Evolutionary conservation across 2,888 invertebrate genomes (phyloP), one percentile per base, ranked within the genome.

Genomic region (Oxycera nigricornis): DNA sequence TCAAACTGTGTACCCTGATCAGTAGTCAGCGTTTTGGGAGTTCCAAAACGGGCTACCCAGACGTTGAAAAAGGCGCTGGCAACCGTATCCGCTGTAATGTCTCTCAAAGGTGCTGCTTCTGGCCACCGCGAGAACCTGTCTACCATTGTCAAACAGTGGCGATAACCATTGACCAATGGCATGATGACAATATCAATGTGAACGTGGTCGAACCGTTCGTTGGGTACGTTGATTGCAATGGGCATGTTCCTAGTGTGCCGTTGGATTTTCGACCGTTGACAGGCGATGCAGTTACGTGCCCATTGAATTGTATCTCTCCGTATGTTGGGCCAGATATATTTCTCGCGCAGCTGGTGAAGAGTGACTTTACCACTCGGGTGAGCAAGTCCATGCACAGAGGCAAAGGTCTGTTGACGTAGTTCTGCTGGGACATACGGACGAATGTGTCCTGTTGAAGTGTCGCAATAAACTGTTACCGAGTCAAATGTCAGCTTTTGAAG

Each of bases 291-390:
- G 20, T 24, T 57, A 0, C 57, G 1, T 22, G 1, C 24, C 1
- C 24, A 57, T 26, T 57, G 22, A 9, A 57, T 57, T 1, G 57
- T 57, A 0, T 57, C 57, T 1, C 57, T 22, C n/a, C 57, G 57
- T 57, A 50, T 50, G 7, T 7, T 4, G 4, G 9, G 9, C 7
- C 3, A 50, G 7, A 50, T 9, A 50, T 9, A 11, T 50, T 50
- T 50, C n/a, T n/a, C n/a, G 50, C 50, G n/a, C 50, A 50, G 17
- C 50, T 50, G 50, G 50, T 50, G 50, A 50, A 50, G 50, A 50
- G 50, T 50, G n/a, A 17, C 50, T 50, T 50, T 9, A 3, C n/a
- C 50, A 17, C 50, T 50, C 50, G 7, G 9, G 50, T 50, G n/a
- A 50, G 50, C n/a, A 50, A 50, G 50, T 50, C 50, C n/a, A 17